Evolutionary conservation across 2,797 vertebrate genomes (phyloP).

Genomic region (Alexandromys oeconomus): DNA sequence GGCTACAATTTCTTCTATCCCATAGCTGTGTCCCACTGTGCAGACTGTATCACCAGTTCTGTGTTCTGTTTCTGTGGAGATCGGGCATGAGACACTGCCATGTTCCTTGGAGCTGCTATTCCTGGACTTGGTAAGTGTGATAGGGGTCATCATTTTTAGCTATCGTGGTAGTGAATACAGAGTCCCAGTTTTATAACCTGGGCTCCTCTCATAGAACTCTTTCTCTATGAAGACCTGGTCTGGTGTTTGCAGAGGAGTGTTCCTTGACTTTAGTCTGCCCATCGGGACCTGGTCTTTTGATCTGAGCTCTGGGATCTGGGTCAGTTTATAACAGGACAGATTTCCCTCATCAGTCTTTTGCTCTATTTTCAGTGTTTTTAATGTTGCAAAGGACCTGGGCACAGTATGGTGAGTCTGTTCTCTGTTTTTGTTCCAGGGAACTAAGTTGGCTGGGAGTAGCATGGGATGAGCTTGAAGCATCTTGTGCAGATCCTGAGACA

Average conservation of each 20-base stretch:
- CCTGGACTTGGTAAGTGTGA: background rate
- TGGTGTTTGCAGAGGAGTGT: fast-evolving
- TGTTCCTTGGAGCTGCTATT: background rate
- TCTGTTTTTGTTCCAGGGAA: fast-evolving
- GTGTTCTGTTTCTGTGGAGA: fast-evolving
- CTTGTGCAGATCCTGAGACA: background rate
- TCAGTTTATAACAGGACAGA: background rate
- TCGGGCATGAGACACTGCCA: background rate
- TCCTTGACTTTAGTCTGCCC: background rate
- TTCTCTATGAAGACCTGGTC: background rate
- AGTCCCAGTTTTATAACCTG: background rate
- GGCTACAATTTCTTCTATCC: fast-evolving
- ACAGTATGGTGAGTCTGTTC: background rate
- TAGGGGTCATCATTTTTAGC: background rate
- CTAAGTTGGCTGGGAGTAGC: background rate
- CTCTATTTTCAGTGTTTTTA: background rate
- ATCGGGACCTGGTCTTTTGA: fast-evolving
- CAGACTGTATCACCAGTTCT: too few relatives aligned
- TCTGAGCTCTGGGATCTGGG: background rate
- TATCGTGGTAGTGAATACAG: background rate
- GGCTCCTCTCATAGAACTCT: background rate
- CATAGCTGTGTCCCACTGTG: background rate
- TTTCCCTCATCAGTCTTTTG: background rate
- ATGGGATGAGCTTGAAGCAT: background rate
- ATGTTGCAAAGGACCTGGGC: background rate